Evolutionary conservation across 2,888 invertebrate genomes (phyloP), one percentile per base, ranked within the genome.

Genomic region (Lagria hirta): DNA sequence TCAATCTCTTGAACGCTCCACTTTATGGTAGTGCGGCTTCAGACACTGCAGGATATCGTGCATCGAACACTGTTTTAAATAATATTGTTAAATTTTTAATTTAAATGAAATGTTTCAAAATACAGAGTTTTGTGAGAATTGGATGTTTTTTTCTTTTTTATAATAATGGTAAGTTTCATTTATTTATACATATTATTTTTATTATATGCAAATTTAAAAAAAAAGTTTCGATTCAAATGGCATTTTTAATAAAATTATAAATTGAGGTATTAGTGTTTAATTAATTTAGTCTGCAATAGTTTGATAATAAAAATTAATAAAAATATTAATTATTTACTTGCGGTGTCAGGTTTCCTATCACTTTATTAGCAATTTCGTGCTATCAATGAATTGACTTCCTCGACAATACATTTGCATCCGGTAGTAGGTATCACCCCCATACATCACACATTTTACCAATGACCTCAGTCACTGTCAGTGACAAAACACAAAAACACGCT

Each of bases 381-480:
- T 40, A 38, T 36, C 48, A n/a, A 47, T 54, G 56, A 53, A 48
- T 54, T 49, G 43, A 53, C 49, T 51, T 54, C 56, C 54, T 54
- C 48, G 17, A 43, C 30, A 42, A 52, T 45, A 51, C 48, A 43
- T 43, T 43, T 41, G 44, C 49, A 46, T 55, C 57, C 55, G 55
- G 57, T 55, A 51, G 50, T n/a, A n/a, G n/a, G n/a, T n/a, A 47
- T 48, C 52, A 55, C 57, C 57, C 55, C 43, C 37, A 38, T 21
- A 14, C 16, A 37, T 14, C 34, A 37, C n/a, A n/a, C n/a, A n/a
- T n/a, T n/a, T 58, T 56, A 54, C 48, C 58, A 56, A 52, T 55
- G 58, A 58, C 56, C 58, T 58, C 56, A 56, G 55, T 58, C 54
- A 56, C 41, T 46, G 46, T 43, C 48, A 38, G 34, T 34, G 29